Percentiles rank a stretch among this genome's conserved stretches.
phyloP scores from a whole-genome alignment of 1,140 invertebrate species.

The Aleiodes sp. region DNA sequence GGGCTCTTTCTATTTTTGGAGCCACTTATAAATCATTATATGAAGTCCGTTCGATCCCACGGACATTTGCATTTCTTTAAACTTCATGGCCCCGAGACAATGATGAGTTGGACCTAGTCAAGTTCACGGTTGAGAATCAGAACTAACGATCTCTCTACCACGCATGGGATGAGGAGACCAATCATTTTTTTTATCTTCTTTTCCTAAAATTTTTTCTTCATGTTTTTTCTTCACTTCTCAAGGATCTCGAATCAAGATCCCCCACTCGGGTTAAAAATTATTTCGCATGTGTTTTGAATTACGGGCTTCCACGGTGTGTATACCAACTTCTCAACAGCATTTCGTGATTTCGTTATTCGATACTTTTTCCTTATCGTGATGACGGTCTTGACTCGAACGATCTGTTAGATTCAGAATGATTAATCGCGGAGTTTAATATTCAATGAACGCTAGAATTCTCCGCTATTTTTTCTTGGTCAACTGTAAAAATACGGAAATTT shows the following conservation, averaged over 20 bases:
- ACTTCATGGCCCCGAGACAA: slow-evolving; percentile 29
- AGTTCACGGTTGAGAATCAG: not conserved
- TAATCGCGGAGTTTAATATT: slow-evolving; percentile 14
- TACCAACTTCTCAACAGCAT: not conserved
- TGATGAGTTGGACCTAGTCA: not conserved
- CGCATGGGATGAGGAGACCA: not conserved
- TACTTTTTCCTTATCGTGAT: slow-evolving; percentile 9
- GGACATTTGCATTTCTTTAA: slow-evolving; percentile 41
- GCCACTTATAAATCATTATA: slow-evolving; percentile 12
- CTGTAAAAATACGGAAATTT: no score
- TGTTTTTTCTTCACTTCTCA: slow-evolving; percentile 32
- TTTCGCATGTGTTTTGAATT: slow-evolving; percentile 12
- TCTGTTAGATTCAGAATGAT: slow-evolving; percentile 5
- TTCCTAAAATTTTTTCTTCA: not conserved
- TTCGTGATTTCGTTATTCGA: slow-evolving; percentile 16
- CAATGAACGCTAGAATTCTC: not conserved
- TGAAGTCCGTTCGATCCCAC: slow-evolving; percentile 39
- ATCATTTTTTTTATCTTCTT: not conserved
- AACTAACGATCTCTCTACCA: slow-evolving; percentile 2
- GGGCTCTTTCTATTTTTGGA: slow-evolving; percentile 1
- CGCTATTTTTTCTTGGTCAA: not conserved
- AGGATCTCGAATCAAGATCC: slow-evolving; percentile 39
- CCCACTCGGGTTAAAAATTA: not conserved
- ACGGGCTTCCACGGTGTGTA: not conserved
- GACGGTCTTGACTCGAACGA: not conserved